Conservation (phyloP, 2,797 vertebrate genomes). For the Ctenochaetus hawaiiensis region DNA sequence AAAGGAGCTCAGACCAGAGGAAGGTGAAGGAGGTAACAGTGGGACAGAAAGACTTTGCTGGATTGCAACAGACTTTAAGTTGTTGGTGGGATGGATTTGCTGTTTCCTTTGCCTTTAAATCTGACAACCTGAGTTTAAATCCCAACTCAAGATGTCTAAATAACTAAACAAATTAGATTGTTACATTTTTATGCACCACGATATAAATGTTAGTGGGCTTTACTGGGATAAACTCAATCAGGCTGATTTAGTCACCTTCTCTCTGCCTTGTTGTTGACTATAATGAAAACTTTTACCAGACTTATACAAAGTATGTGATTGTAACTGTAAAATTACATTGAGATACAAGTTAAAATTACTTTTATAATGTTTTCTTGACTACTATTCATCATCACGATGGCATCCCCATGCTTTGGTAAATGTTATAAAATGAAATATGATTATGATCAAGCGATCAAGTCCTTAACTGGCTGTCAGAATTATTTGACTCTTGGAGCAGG, state of each 20-base stretch:
- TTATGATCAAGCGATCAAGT: too few relatives aligned
- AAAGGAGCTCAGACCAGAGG: slow-evolving; percentile 3
- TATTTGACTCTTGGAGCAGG: neutral
- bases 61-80: slow-evolving; percentile 17
- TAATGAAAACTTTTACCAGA: neutral
- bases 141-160: slow-evolving; percentile 24
- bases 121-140: slow-evolving; percentile 42
- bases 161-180: neutral
- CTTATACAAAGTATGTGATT: neutral
- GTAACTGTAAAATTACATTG: neutral
- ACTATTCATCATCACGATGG: too few relatives aligned
- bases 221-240: slow-evolving; percentile 6
- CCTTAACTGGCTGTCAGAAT: too few relatives aligned
- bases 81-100: slow-evolving; percentile 31
- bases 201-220: neutral
- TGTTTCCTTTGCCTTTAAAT: slow-evolving; percentile 33
- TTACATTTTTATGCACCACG: slow-evolving; percentile 28
- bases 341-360: too few relatives aligned
- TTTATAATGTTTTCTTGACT: too few relatives aligned
- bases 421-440: too few relatives aligned
- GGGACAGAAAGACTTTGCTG: slow-evolving; percentile 33
- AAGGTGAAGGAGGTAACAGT: slow-evolving; percentile 42
- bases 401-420: too few relatives aligned
- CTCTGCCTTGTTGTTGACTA: neutral
- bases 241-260: neutral